Percentiles rank a stretch among this genome's conserved stretches.
Evolutionary conservation across 2,797 vertebrate genomes (phyloP).

Genomic region (Peromyscus melanophrys): DNA sequence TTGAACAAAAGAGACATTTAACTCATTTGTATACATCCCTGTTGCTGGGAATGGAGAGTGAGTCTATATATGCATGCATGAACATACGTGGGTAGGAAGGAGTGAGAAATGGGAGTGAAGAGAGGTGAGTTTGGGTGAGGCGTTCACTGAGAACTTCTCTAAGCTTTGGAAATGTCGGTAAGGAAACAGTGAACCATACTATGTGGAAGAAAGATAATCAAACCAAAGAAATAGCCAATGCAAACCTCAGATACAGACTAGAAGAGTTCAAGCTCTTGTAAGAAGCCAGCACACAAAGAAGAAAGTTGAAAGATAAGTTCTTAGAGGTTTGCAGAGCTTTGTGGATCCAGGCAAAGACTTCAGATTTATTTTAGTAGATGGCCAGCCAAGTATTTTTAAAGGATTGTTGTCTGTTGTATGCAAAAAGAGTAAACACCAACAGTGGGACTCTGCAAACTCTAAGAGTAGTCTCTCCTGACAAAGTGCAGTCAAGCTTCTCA

Average conservation of each 20-base stretch:
- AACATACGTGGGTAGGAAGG: background rate
- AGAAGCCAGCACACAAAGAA: background rate
- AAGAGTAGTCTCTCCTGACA: constrained; percentile 47
- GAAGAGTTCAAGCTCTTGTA: background rate
- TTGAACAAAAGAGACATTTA: background rate
- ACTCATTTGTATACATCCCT: background rate
- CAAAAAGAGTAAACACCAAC: background rate
- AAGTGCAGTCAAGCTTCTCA: constrained; percentile 27
- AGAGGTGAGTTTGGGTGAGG: background rate
- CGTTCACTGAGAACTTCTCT: background rate
- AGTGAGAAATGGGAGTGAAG: background rate
- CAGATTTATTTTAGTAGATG: background rate
- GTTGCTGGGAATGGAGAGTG: background rate
- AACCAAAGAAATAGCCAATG: constrained; percentile 1
- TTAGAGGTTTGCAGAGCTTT: constrained; percentile 11
- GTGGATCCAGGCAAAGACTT: background rate
- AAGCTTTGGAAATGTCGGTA: background rate
- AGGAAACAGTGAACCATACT: background rate
- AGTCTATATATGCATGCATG: background rate
- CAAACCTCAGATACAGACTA: background rate
- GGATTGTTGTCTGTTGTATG: background rate
- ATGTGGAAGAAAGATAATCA: background rate
- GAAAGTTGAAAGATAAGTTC: background rate
- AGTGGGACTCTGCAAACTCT: background rate
- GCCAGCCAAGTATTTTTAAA: background rate